phyloP scores from a whole-genome alignment of 1,140 invertebrate species.

The Conopomorpha cramerella region DNA sequence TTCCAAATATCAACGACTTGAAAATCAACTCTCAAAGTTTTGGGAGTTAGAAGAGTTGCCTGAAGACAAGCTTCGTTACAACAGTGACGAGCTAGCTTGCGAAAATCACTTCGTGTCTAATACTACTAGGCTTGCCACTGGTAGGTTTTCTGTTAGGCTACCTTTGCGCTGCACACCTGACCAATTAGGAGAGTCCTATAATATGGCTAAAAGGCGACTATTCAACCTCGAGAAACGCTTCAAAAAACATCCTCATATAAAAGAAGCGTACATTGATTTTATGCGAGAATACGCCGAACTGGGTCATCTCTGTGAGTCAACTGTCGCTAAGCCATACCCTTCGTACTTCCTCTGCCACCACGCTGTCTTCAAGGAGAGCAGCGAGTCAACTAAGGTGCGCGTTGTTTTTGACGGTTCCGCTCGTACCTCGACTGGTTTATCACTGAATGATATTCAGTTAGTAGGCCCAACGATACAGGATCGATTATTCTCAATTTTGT shows the following conservation, averaged over 20 bases:
- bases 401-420: slow-evolving; percentile 15
- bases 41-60: too few relatives aligned
- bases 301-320: slow-evolving; percentile 5
- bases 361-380: slow-evolving; percentile 4
- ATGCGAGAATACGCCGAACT: slow-evolving; percentile 4
- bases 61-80: too few relatives aligned
- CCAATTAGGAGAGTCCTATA: slow-evolving; percentile 1
- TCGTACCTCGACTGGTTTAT: slow-evolving; percentile 10
- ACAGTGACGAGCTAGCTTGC: too few relatives aligned
- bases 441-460: slow-evolving; percentile 15
- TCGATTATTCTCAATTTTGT: slow-evolving; percentile 21
- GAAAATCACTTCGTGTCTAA: too few relatives aligned
- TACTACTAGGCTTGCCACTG: too few relatives aligned
- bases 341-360: slow-evolving; percentile 10
- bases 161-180: too few relatives aligned
- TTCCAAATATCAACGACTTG: too few relatives aligned
- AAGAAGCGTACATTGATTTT: slow-evolving; percentile 1
- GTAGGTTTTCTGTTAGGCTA: too few relatives aligned
- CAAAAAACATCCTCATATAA: slow-evolving; percentile 1
- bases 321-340: slow-evolving; percentile 8
- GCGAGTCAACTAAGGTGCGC: slow-evolving; percentile 7
- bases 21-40: too few relatives aligned
- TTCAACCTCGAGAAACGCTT: slow-evolving; percentile 2
- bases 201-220: slow-evolving; percentile 3
- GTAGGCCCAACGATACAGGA: slow-evolving; percentile 13